These are phyloP conservation scores for Euwallacea fornicatus DNA, from an alignment of 1,140 invertebrate genomes.

Conservation along the genomic window DNA sequence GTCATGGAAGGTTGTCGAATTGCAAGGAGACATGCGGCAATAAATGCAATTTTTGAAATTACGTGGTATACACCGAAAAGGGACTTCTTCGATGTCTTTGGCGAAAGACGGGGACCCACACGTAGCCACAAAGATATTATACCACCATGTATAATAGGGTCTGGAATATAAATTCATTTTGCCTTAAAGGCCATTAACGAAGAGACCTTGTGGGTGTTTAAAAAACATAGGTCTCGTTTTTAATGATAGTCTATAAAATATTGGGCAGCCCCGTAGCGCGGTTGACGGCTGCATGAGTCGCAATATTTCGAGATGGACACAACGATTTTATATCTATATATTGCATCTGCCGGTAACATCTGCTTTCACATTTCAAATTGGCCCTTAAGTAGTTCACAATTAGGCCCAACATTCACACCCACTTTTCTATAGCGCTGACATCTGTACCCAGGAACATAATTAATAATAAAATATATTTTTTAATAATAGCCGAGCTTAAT, in stretches of 20 bases:
- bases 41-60: too few relatives aligned
- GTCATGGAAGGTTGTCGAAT: too few relatives aligned
- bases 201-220: constrained; percentile 21
- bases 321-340: constrained; percentile 42
- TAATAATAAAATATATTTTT: constrained; percentile 37
- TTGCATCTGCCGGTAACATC: constrained; percentile 43
- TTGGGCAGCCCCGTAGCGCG: constrained; percentile 34
- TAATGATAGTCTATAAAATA: constrained; percentile 34
- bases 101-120: too few relatives aligned
- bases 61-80: too few relatives aligned
- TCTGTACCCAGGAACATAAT: constrained; percentile 36
- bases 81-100: too few relatives aligned
- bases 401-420: constrained; percentile 19
- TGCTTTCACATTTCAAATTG: constrained; percentile 35
- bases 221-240: constrained; percentile 26
- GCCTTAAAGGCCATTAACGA: constrained; percentile 10
- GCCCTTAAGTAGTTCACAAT: constrained; percentile 30
- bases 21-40: too few relatives aligned
- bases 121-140: too few relatives aligned
- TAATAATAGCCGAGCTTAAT: constrained; percentile 24
- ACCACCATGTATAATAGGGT: background rate
- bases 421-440: constrained; percentile 33
- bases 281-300: constrained; percentile 43
- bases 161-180: constrained; percentile 7
- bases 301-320: constrained; percentile 42